Evolutionary conservation across 2,797 vertebrate genomes (phyloP).

Genomic region (Taeniopygia guttata): DNA sequence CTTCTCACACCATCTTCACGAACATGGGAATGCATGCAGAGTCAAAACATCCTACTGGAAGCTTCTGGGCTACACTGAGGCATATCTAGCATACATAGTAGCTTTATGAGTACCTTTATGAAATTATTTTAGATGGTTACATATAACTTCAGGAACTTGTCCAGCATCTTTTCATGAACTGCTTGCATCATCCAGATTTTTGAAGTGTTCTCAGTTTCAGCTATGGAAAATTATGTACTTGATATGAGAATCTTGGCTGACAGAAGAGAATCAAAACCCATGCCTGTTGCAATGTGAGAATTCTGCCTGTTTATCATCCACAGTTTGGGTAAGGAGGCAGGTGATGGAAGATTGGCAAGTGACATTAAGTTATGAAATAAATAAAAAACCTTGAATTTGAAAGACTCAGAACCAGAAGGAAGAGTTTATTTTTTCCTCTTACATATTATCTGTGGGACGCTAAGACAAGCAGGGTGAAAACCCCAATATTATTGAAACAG

Average conservation of each 20-base stretch:
- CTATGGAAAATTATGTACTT: background rate
- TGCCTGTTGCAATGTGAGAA: background rate
- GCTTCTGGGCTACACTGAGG: background rate
- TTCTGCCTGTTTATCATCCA: background rate
- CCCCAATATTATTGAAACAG: background rate
- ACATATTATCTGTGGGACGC: background rate
- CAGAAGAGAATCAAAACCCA: background rate
- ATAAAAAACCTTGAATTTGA: background rate
- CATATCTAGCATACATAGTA: background rate
- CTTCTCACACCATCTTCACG: background rate
- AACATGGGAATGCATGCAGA: background rate
- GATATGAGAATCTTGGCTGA: background rate
- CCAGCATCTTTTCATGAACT: background rate
- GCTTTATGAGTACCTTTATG: background rate
- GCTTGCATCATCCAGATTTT: background rate
- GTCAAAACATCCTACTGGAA: background rate
- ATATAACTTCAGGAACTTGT: background rate
- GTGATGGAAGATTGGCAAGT: background rate
- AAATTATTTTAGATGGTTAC: background rate
- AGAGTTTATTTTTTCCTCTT: background rate
- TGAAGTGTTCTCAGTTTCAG: background rate
- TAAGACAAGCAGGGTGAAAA: background rate
- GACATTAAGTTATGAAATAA: background rate
- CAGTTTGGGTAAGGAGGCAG: background rate
- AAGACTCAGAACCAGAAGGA: background rate